Percentiles rank a stretch among this genome's conserved stretches.
Conservation (phyloP, 2,113 vertebrate species). For the Onychostoma macrolepis region DNA sequence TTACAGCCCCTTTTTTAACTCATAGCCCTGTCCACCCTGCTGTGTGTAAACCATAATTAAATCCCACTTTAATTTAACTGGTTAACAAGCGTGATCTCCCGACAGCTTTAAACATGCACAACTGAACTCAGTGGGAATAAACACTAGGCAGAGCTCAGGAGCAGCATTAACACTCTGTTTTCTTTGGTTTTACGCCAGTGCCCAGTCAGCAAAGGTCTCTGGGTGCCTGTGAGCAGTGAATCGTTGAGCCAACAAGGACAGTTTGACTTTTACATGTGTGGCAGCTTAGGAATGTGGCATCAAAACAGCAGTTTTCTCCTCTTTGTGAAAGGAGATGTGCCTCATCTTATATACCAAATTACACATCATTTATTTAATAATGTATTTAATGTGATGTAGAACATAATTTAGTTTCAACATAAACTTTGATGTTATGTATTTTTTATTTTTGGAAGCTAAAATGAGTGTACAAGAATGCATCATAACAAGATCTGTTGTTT, state of each 20-base stretch:
- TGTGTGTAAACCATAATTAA: constrained; percentile 60
- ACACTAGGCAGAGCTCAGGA: constrained; percentile 17
- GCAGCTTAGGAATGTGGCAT: constrained; percentile 35
- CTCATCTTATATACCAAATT: neutral
- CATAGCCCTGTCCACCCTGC: constrained; percentile 50
- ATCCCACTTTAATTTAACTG: constrained; percentile 60
- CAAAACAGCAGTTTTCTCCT: constrained; percentile 38
- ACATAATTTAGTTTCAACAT: neutral
- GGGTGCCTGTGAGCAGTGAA: constrained; percentile 52
- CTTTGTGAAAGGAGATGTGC: neutral
- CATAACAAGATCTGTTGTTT: neutral
- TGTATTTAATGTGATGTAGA: neutral
- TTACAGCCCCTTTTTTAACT: constrained; percentile 1
- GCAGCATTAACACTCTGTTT: constrained; percentile 57
- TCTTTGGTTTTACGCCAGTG: constrained; percentile 56
- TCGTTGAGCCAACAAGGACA: constrained; percentile 57
- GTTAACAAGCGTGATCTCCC: constrained; percentile 61
- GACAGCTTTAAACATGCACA: constrained; percentile 44
- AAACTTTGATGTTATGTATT: neutral
- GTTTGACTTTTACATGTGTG: constrained; percentile 48
- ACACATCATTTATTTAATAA: neutral
- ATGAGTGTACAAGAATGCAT: neutral
- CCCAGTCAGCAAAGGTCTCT: constrained; percentile 60
- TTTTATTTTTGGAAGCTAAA: neutral
- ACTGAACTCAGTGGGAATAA: constrained; percentile 44